Conservation (phyloP, 2,797 vertebrate species). For the Alca torda region DNA sequence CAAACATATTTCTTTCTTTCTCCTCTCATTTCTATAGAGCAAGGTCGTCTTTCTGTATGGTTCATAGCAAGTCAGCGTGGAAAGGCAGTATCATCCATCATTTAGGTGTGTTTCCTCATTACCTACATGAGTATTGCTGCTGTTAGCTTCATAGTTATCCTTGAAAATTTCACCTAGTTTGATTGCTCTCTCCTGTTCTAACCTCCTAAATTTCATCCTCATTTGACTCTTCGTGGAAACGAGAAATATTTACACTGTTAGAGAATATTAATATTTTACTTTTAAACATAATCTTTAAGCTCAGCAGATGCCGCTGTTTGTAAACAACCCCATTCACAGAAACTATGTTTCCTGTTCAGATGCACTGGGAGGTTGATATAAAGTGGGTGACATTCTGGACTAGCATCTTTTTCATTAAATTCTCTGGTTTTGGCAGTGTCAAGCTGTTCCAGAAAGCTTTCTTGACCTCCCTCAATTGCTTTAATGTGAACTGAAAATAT, state of each 20-base stretch:
- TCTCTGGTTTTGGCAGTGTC: neutral
- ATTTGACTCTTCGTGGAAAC: neutral
- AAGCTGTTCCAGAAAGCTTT: neutral
- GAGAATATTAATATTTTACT: neutral
- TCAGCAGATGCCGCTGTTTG: neutral
- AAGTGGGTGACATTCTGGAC: neutral
- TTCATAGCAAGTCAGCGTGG: neutral
- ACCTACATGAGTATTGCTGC: neutral
- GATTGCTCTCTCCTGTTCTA: neutral
- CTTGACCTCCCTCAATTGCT: neutral
- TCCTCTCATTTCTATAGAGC: neutral
- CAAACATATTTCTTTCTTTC: neutral
- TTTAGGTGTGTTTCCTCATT: neutral
- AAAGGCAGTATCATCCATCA: neutral
- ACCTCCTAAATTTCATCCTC: neutral
- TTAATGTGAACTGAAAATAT: neutral
- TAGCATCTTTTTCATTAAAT: neutral
- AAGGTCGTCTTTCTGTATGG: neutral
- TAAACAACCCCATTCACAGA: neutral
- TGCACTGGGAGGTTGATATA: neutral
- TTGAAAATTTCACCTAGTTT: neutral
- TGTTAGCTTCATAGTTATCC: neutral
- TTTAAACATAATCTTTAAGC: neutral
- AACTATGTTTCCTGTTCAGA: neutral
- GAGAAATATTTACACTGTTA: neutral